Evolutionary conservation across 2,113 vertebrate species (phyloP), one percentile per base, ranked within the genome.

Genomic region (Uria lomvia): DNA sequence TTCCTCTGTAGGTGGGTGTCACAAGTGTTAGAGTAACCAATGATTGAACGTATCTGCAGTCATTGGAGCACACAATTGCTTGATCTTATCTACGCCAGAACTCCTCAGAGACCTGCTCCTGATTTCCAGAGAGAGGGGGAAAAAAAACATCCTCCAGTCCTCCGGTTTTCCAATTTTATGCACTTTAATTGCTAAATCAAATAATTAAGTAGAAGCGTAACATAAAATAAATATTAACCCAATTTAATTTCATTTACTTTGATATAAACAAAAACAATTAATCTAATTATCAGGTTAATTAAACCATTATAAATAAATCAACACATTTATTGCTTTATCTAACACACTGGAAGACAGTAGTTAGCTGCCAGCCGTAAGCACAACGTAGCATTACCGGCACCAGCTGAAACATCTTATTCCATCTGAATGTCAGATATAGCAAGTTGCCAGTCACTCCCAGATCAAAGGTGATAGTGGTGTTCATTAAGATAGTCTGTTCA

Each of bases 201-300:
- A 79, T 82, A 89, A 95, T 85, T 92, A 82, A 68, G 15, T 16
- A 55, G 30, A 82, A 89, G 36, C 0, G 0, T 87, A 76, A 88
- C 42, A 90, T 66, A 68, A 94, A 89, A 92, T 50, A 94, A 93
- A 90, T 93, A 82, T 79, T 94, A 91, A 74, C 14, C n/a, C 23
- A 52, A 73, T 92, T 90, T 56, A 47, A 74, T 94, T 87, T 67
- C 38, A 91, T 89, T 67, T 86, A 56, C 40, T 65, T 88, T 53
- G 19, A 60, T 73, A 82, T 49, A 90, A 94, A 93, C 34, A 82
- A 90, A 96, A 88, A 0, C 38, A 78, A 66, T 81, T 77, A 74
- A 72, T 87, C 70, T 49, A 90, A 94, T 91, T 91, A 95, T 70
- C 27, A 62, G 53, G 27, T 85, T 82, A 86, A 91, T 91, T 68